phyloP scores from a whole-genome alignment of 2,113 vertebrate genomes.

The Menidia beryllina region DNA sequence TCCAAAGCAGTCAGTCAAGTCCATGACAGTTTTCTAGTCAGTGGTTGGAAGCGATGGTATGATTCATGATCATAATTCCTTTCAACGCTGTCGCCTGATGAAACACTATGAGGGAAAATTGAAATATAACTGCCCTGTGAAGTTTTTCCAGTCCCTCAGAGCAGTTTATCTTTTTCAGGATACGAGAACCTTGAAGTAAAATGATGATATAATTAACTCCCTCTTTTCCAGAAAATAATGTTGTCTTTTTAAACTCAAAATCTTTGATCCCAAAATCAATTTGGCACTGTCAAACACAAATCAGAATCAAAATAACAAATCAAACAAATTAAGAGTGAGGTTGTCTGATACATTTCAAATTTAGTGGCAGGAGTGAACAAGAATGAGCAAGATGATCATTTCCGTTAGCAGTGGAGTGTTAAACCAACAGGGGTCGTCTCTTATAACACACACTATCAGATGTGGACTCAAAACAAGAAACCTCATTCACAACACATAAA shows the following conservation, averaged over 20 bases:
- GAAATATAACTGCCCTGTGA: conserved; percentile 31
- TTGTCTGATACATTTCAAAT: too few relatives aligned
- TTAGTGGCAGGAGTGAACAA: too few relatives aligned
- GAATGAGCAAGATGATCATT: too few relatives aligned
- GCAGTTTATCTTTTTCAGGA: conserved; percentile 13
- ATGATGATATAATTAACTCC: conserved; percentile 16
- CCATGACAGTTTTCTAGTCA: conserved; percentile 26
- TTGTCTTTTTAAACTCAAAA: not conserved
- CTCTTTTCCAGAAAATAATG: not conserved
- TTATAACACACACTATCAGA: too few relatives aligned
- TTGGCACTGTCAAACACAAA: too few relatives aligned
- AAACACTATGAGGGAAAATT: conserved; percentile 21
- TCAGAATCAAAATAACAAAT: too few relatives aligned
- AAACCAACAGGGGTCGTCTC: too few relatives aligned
- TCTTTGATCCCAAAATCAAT: not conserved
- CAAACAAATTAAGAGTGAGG: too few relatives aligned
- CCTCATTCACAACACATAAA: too few relatives aligned
- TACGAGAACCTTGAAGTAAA: conserved; percentile 3
- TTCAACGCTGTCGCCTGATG: conserved; percentile 35
- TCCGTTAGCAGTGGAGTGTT: too few relatives aligned
- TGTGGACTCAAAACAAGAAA: too few relatives aligned
- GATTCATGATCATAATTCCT: conserved; percentile 45
- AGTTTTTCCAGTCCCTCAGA: conserved; percentile 18
- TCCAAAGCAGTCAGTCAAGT: conserved; percentile 39
- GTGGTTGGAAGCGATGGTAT: conserved; percentile 36